Base-by-base conservation (phyloP, 2,113 vertebrate genomes). In the Hippocampus zosterae region DNA sequence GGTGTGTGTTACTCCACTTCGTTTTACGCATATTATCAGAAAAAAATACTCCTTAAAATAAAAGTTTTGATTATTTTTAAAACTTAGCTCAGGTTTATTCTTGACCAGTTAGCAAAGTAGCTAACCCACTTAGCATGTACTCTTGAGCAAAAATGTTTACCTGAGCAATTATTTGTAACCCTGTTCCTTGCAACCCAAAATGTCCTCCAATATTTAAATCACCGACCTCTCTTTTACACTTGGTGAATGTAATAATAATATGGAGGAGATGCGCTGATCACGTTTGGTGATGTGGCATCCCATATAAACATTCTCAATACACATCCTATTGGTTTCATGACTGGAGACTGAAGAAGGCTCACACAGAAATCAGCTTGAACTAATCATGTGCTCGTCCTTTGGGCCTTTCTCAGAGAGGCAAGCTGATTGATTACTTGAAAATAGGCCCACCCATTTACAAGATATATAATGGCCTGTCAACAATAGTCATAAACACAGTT, bases 401-500 rank as follows among this genome's bases (percentile, higher is more conserved):
- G 57, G 57, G 25, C 13, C 23, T 57, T 33, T 8, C 55, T 25
- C 11, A 4, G 67, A 50, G 33, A 84, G 46, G n/a, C 68, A 67
- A 78, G 74, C 65, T 71, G 70, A 48, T 46, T 78, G 80, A 82
- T 83, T 27, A 65, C 60, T 61, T 64, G 25, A n/a, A 74, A 74
- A 75, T n/a, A 79, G 89, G 76, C 81, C 81, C 89, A 73, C 92
- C 92, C 88, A 79, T 79, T 81, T 77, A 64, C 71, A 80, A 80
- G 73, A 85, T 60, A 82, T 73, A 73, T 79, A 84, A 71, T 67
- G 70, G 46, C 65, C 21, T 50, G 73, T 61, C 55, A 60, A 69
- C 64, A 75, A 50, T 18, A 52, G 48, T 11, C 11, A 72, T 64
- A 74, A 25, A 73, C 82, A 82, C 69, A 83, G 73, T 44, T 65